Conservation (phyloP, 2,113 vertebrate genomes). For the Paradisaea rubra region DNA sequence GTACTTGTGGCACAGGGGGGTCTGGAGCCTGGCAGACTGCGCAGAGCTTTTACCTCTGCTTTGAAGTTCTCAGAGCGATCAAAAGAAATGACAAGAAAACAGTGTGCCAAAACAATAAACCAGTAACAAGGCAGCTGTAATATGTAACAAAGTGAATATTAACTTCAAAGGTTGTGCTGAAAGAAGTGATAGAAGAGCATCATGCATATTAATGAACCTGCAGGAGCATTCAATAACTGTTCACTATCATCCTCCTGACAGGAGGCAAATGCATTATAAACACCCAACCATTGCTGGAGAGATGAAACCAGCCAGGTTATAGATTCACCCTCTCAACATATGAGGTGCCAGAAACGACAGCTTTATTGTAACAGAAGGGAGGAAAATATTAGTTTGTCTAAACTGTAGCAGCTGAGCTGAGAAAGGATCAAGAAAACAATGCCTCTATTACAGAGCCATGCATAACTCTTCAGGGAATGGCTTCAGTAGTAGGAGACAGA, state of each 20-base stretch:
- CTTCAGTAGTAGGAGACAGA: constrained; percentile 4
- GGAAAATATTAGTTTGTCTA: constrained; percentile 58
- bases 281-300: constrained; percentile 20
- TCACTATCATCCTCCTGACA: constrained; percentile 51
- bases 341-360: constrained; percentile 48
- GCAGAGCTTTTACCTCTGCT: not conserved
- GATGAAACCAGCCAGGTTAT: constrained; percentile 27
- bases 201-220: constrained; percentile 59
- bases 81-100: constrained; percentile 37
- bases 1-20: not conserved
- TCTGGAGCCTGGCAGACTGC: not conserved
- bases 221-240: constrained; percentile 32
- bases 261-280: constrained; percentile 55
- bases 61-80: not conserved
- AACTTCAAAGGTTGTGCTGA: constrained; percentile 52
- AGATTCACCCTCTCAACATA: constrained; percentile 46
- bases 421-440: constrained; percentile 55
- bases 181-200: constrained; percentile 51
- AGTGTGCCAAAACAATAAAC: constrained; percentile 39
- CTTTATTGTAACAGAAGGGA: constrained; percentile 51
- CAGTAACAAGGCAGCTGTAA: constrained; percentile 45
- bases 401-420: constrained; percentile 46
- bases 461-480: constrained; percentile 38
- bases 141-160: constrained; percentile 58
- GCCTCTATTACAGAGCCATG: constrained; percentile 16